Evolutionary conservation across 1,140 invertebrate genomes (phyloP).

Genomic region (Myzus persicae): DNA sequence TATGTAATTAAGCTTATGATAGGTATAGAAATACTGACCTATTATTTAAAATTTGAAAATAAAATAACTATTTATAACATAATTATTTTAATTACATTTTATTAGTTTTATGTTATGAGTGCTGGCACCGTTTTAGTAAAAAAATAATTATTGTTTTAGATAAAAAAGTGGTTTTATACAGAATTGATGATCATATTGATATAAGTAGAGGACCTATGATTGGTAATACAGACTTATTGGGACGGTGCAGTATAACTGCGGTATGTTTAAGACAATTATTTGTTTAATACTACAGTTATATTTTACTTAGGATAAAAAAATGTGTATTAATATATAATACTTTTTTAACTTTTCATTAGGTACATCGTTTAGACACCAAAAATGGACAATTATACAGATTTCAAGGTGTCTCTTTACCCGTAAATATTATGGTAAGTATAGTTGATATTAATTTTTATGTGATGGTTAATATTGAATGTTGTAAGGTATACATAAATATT

Average conservation of each 20-base stretch:
- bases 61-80: no score
- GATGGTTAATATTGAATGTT: not conserved
- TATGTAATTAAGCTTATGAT: no score
- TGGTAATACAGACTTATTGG: conserved; percentile 76
- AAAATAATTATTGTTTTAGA: conserved; percentile 58
- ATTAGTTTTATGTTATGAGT: no score
- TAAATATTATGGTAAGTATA: conserved; percentile 67
- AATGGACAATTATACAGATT: conserved; percentile 79
- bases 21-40: no score
- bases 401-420: conserved; percentile 88
- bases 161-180: conserved; percentile 77
- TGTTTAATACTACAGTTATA: not conserved
- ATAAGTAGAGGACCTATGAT: conserved; percentile 92
- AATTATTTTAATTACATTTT: no score
- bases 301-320: not conserved
- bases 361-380: conserved; percentile 73
- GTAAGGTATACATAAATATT: not conserved
- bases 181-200: conserved; percentile 85
- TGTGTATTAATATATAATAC: not conserved
- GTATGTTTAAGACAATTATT: conserved; percentile 64
- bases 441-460: not conserved
- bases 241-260: conserved; percentile 76
- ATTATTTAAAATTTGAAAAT: no score
- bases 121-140: no score
- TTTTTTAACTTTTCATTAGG: conserved; percentile 62